phyloP scores from a whole-genome alignment of 2,797 vertebrate genomes.

The Esox lucius region DNA sequence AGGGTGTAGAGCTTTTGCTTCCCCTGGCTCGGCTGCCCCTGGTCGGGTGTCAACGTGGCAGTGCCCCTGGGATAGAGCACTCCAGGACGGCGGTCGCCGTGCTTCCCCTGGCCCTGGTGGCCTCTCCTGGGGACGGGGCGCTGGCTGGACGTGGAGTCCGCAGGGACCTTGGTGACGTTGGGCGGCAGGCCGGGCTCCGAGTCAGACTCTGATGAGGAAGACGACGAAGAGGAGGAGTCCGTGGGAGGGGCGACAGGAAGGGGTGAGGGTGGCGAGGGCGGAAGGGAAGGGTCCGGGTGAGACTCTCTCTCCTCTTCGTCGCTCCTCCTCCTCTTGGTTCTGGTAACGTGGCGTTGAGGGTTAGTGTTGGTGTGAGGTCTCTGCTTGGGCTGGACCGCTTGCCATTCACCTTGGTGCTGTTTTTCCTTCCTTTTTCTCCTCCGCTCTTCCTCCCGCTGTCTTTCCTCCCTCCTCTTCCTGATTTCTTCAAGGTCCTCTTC shows the following conservation, averaged over 20 bases:
- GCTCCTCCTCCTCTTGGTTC: conserved; percentile 52
- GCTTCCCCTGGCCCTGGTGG: conserved; percentile 56
- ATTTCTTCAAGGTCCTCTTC: conserved; percentile 70
- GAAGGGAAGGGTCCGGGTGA: conserved; percentile 62
- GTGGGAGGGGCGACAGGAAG: conserved; percentile 44
- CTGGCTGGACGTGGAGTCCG: conserved; percentile 75
- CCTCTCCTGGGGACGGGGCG: conserved; percentile 64
- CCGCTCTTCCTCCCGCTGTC: conserved; percentile 57
- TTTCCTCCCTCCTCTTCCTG: conserved; percentile 68
- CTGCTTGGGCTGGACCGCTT: conserved; percentile 67
- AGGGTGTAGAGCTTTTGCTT: conserved; percentile 91
- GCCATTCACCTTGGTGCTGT: conserved; percentile 58
- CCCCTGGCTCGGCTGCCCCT: conserved; percentile 76
- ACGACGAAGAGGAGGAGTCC: conserved; percentile 60
- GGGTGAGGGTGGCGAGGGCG: conserved; percentile 65
- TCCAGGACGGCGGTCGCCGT: conserved; percentile 43
- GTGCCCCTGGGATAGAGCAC: conserved; percentile 46
- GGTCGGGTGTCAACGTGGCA: conserved; percentile 72
- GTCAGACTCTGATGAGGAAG: conserved; percentile 61
- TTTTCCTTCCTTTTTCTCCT: conserved; percentile 60
- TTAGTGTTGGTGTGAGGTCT: conserved; percentile 55
- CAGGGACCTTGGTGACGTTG: conserved; percentile 74
- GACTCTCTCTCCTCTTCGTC: conserved; percentile 44
- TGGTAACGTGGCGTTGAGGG: conserved; percentile 46
- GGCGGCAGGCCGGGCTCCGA: conserved; percentile 65